These are phyloP conservation scores for Idaea aversata DNA, from an alignment of 2,888 invertebrate species.

Conservation along the genomic window DNA sequence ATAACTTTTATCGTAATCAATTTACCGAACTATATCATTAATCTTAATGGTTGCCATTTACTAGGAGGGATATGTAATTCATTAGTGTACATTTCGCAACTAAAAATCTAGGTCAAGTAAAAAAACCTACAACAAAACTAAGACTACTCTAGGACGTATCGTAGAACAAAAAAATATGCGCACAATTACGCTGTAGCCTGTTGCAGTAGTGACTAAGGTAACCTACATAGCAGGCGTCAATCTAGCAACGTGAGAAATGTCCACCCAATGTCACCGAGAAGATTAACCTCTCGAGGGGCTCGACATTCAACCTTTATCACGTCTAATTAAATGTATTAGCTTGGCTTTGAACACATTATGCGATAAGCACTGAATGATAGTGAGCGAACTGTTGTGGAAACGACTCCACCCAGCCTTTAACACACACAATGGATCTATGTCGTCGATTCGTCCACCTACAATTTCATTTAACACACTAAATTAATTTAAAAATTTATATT, in stretches of 20 bases:
- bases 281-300: slow-evolving; percentile 49
- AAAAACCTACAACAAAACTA: slow-evolving; percentile 40
- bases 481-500: not conserved
- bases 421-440: slow-evolving; percentile 27
- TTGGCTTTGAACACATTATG: not conserved
- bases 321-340: slow-evolving; percentile 32
- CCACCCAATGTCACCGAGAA: slow-evolving; percentile 49
- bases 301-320: slow-evolving; percentile 37
- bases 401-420: not conserved
- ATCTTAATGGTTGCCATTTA: not conserved
- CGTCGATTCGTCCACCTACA: not conserved
- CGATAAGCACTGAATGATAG: not conserved
- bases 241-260: slow-evolving; percentile 42
- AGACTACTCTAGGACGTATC: slow-evolving; percentile 10
- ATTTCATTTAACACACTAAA: not conserved
- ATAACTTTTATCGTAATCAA: not conserved
- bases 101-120: slow-evolving; percentile 50
- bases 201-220: slow-evolving; percentile 36
- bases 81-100: slow-evolving; percentile 37
- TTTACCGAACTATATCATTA: not conserved
- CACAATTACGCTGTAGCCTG: slow-evolving; percentile 29
- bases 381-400: not conserved
- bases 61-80: not conserved
- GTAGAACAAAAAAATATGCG: slow-evolving; percentile 17
- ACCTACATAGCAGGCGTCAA: slow-evolving; percentile 54